Base-by-base conservation (phyloP, 2,888 invertebrate species). In the Drosophila anomalata region DNA sequence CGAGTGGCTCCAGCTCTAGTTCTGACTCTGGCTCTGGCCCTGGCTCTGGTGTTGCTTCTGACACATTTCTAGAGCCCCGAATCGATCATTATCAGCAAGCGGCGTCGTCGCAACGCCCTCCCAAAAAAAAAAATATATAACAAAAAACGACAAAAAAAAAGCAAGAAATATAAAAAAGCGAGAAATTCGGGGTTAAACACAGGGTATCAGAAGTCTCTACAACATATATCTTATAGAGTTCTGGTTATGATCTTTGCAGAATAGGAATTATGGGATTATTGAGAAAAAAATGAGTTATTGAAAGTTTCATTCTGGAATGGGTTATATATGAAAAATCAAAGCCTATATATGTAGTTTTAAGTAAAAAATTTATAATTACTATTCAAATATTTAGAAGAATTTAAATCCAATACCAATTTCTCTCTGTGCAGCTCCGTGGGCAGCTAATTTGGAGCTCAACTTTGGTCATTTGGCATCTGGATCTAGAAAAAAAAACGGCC, bases 401-500 rank as follows among this genome's bases (percentile, higher is more conserved):
- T 14, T 14, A 14, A 14, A 14, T 14, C 17, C 17, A 17, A 17
- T 17, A 17, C 17, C 17, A 17, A 1, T 17, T 47, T 48, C 44
- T 44, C 31, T 69, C 65, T 60, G 24, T 12, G 31, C 20, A 61
- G 52, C 58, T 24, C 14, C 78, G 87, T 83, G 81, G 81, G 81
- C 84, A 75, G 84, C 84, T 83, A 75, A 86, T 80, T 86, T 83
- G 87, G 68, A 59, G 76, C 72, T 58, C 68, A 62, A 81, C 80
- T 80, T 86, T 83, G 81, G 78, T 79, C 76, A 83, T 81, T 80
- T 84, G 79, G 31, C 65, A 8, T 46, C 47, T 66, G 55, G 22
- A 4, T 4, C 22, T 4, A 24, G 4, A 24, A 24, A 24, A 24
- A 63, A 56, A 59, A 33, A 36, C 67, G 8, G 8, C 57, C 66